A percentile compares a stretch with the other conserved stretches of the same genome.
These are phyloP conservation scores for Psilopsiagon aymara DNA, from an alignment of 2,113 vertebrate genomes.

Conservation along the genomic window DNA sequence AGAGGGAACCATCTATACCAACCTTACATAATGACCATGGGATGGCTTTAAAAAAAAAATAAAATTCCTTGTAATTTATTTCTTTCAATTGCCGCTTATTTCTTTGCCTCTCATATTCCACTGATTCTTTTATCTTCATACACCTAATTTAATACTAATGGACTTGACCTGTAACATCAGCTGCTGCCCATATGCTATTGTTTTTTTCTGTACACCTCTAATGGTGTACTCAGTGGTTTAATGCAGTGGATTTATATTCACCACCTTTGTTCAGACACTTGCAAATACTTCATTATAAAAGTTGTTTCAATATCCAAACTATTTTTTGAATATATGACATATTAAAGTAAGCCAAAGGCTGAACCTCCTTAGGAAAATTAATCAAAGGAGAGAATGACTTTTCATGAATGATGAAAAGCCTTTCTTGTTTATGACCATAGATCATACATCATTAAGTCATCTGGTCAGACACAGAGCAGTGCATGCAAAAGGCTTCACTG, in stretches of 20 bases:
- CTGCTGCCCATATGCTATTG: background rate
- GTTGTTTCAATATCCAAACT: background rate
- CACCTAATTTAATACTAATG: background rate
- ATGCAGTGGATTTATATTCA: background rate
- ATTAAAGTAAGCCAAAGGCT: background rate
- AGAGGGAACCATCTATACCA: slow-evolving; percentile 1
- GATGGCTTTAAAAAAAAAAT: background rate
- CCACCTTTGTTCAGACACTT: background rate
- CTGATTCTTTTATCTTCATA: slow-evolving; percentile 36
- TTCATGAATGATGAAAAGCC: background rate
- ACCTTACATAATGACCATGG: background rate
- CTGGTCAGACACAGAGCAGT: background rate
- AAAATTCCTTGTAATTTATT: background rate
- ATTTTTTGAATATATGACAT: background rate
- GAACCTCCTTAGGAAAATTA: background rate
- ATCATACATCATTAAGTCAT: background rate
- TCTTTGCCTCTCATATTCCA: slow-evolving; percentile 8
- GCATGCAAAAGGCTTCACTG: background rate
- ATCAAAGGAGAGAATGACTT: background rate
- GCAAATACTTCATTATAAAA: background rate
- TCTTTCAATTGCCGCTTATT: background rate
- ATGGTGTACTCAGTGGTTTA: background rate
- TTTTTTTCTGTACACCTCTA: background rate
- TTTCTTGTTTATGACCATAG: background rate
- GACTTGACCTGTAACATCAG: background rate